These are phyloP conservation scores for Mustelus asterias DNA, from an alignment of 2,113 vertebrate species.

Conservation along the genomic window DNA sequence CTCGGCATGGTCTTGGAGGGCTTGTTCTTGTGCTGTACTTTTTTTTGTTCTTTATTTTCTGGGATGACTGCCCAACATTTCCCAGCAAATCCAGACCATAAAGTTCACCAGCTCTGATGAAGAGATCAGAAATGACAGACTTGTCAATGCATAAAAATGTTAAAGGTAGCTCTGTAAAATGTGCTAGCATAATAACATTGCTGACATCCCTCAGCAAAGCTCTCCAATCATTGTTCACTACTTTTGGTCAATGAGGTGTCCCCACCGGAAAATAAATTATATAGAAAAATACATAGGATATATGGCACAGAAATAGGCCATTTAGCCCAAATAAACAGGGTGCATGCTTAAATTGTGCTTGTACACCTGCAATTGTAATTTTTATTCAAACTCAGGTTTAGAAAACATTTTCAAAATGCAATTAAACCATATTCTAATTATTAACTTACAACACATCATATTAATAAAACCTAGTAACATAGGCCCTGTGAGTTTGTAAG, in stretches of 20 bases:
- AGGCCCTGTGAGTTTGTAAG: not conserved
- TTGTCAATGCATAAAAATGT: not conserved
- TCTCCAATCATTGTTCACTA: not conserved
- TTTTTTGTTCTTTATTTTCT: not conserved
- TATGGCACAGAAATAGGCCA: no score
- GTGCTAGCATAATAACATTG: not conserved
- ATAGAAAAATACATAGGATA: no score
- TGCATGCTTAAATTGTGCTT: not conserved
- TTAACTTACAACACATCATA: not conserved
- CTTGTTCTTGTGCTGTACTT: no score
- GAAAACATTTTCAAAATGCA: not conserved
- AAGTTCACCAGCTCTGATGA: not conserved
- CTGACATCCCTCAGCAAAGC: not conserved
- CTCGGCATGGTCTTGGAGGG: no score
- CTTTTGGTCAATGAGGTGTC: not conserved
- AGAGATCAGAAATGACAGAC: not conserved
- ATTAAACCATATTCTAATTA: not conserved
- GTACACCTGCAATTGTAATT: not conserved
- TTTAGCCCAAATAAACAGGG: not conserved
- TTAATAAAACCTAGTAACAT: not conserved
- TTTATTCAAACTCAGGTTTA: not conserved
- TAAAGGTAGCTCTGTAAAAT: not conserved
- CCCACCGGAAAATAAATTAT: not conserved
- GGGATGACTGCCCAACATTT: not conserved
- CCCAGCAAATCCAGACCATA: not conserved